Evolutionary conservation across 2,113 vertebrate species (phyloP).

Genomic region (Triplophysa rosa): DNA sequence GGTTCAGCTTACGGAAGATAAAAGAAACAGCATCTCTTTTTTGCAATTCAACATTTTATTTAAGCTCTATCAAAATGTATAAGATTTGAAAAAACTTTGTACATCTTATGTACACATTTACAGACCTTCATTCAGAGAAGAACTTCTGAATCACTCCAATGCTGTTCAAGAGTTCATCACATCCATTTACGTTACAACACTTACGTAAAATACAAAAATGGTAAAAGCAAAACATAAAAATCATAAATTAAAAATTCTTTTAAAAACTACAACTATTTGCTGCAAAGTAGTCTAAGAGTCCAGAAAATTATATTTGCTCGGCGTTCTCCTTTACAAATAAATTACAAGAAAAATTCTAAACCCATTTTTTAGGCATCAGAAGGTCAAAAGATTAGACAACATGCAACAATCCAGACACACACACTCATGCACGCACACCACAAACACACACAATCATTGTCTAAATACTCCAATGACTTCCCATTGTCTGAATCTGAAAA

Average conservation of each 20-base stretch:
- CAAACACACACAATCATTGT: neutral
- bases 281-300: neutral
- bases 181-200: neutral
- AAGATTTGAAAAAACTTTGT: constrained; percentile 60
- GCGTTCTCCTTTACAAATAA: neutral
- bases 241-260: constrained; percentile 33
- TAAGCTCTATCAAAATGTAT: constrained; percentile 55
- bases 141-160: neutral
- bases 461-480: constrained; percentile 27
- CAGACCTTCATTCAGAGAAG: neutral
- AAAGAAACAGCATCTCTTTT: constrained; percentile 57
- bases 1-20: constrained; percentile 31
- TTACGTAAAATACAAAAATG: neutral
- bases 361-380: neutral
- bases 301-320: neutral
- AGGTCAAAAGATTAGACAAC: constrained; percentile 33
- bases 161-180: neutral
- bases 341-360: neutral
- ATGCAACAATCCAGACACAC: constrained; percentile 49
- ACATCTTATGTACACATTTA: constrained; percentile 59
- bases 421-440: neutral
- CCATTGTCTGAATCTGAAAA: neutral
- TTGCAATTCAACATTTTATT: constrained; percentile 70
- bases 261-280: neutral
- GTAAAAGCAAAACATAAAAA: neutral